Base-by-base conservation (phyloP, 2,113 vertebrate species). In the Prunella fulvescens region DNA sequence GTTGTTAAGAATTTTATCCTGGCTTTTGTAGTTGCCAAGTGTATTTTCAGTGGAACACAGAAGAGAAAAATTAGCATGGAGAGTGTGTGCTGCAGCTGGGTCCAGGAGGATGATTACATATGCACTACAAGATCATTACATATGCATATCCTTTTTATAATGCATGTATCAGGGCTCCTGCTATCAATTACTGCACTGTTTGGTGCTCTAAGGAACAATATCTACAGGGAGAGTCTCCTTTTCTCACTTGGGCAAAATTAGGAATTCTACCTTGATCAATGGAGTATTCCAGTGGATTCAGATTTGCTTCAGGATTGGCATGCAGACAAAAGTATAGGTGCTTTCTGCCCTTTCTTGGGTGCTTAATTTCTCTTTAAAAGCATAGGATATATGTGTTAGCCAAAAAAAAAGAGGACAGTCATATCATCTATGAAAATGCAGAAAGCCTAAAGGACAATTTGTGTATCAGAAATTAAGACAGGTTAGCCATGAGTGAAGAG, bases 121-220 rank as follows among this genome's bases (percentile, higher is more conserved):
- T 93, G 84, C 81, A 74, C 77, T 84, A 91, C 88, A 95, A 86
- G 80, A 56, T 81, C 48, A 84, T 95, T 94, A 90, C 92, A 81
- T 64, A 69, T 95, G 87, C 87, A 69, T 62, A 80, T 94, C 87
- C 71, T 80, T 94, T 88, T 90, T 66, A 17, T 58, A 92, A 88
- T 37, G 77, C 81, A 33, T 64, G 54, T 84, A 79, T 77, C 79
- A 44, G 74, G 64, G 42, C 69, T 86, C 56, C 56, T 91, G 92
- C 81, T 86, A 44, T 88, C 85, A 58, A 10, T 92, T 77, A 29
- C 58, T 80, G 3, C 26, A 11, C 45, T 88, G 1, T 39, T 90
- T 62, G 39, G 67, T 94, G 71, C 72, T 92, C 76, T 74, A 66
- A 92, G 77, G 76, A 92, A 25, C 71, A 51, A 2, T 42, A 69